Evolutionary conservation across 1,140 invertebrate species (phyloP).

Genomic region (Monochamus saltuarius): DNA sequence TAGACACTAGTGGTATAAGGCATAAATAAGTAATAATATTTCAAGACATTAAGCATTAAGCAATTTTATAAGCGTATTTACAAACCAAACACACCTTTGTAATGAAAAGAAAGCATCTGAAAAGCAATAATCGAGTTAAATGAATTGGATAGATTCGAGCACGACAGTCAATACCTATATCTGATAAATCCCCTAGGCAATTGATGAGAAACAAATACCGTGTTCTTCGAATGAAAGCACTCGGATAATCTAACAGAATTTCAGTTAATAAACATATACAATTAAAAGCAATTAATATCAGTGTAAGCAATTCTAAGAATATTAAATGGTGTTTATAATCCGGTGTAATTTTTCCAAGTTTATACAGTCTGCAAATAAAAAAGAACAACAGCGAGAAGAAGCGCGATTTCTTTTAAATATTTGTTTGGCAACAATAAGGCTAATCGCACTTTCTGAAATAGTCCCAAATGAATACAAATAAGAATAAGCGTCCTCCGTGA

Average conservation of each 20-base stretch:
- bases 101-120: conserved; percentile 31
- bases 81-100: conserved; percentile 28
- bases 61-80: conserved; percentile 16
- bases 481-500: conserved; percentile 21
- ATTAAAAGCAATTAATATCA: background rate
- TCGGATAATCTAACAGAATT: background rate
- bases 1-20: too few species aligned
- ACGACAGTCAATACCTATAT: conserved; percentile 11
- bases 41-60: conserved; percentile 11
- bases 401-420: conserved; percentile 12
- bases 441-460: conserved; percentile 23
- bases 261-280: background rate
- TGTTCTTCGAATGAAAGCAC: background rate
- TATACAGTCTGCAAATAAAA: background rate
- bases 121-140: conserved; percentile 21
- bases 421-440: conserved; percentile 21
- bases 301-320: background rate
- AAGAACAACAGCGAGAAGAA: conserved; percentile 3
- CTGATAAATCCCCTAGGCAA: background rate
- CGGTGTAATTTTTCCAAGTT: background rate
- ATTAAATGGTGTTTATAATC: background rate
- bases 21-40: conserved; percentile 1
- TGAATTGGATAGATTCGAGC: conserved; percentile 16
- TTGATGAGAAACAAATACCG: background rate
- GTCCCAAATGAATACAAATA: conserved; percentile 22